Base-by-base conservation (phyloP, 2,797 vertebrate species). In the Staurois parvus region DNA sequence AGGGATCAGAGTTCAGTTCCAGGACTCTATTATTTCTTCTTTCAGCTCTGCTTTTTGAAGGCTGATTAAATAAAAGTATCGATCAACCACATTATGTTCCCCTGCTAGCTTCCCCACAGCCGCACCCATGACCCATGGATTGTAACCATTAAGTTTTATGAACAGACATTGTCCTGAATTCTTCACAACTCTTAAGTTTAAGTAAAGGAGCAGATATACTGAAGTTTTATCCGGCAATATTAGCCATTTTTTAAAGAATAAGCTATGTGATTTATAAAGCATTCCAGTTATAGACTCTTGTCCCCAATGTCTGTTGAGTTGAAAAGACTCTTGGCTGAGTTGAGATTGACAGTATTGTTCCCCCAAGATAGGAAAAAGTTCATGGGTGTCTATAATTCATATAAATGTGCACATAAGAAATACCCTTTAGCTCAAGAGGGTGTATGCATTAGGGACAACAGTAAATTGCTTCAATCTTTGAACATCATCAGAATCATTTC, bases 51-150 rank as follows among this genome's bases (percentile, higher is more conserved):
- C 40, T n/a, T 79, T 79, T 70, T 24, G 1, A 76, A 76, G 21
- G 72, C 83, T 68, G 74, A 15, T 79, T 12, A 84, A 87, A 73
- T 0, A 64, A 3, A 72, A 66, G 73, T 81, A 86, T 86, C 37
- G 64, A 86, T 68, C 78, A 68, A 62, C 79, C 67, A 75, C 69
- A 82, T 77, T 72, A 81, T 81, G 76, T 86, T 67, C 62, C 26
- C 37, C 10, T 37, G 45, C 45, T 68, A 24, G n/a, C 17, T 45
- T 28, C 73, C 67, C 52, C 69, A 9, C 70, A 48, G 72, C 81
- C 52, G 34, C 30, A 73, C 67, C 73, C 64, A 32, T 85, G 73
- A 77, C 73, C 52, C 5, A n/a, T 5, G 48, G 8, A 70, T 29
- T 76, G 37, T 26, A 72, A 62, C 56, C 19, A 75, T 59, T 48